These are phyloP conservation scores for Mythimna vitellina DNA, from an alignment of 2,888 invertebrate species.

Conservation along the genomic window DNA sequence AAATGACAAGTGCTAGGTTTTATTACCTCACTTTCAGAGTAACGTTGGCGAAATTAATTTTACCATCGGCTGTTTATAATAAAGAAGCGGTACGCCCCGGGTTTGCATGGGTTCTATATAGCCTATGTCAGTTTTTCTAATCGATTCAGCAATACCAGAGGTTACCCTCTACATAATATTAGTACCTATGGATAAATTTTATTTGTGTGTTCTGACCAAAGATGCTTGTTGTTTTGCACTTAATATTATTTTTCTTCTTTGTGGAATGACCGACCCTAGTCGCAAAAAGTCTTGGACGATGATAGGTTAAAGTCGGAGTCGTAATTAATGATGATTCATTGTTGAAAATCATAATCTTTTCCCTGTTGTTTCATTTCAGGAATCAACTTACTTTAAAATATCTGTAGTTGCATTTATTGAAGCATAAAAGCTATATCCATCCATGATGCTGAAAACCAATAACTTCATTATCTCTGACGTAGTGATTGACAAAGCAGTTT, in stretches of 20 bases:
- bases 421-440: not conserved
- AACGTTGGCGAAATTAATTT: slow-evolving; percentile 23
- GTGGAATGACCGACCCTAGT: too few relatives aligned
- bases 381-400: not conserved
- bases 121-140: too few relatives aligned
- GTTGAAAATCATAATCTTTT: not conserved
- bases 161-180: too few relatives aligned
- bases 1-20: slow-evolving; percentile 59
- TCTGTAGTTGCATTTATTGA: not conserved
- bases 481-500: slow-evolving; percentile 6
- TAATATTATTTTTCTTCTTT: too few relatives aligned
- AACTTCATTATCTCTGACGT: not conserved
- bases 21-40: slow-evolving; percentile 45
- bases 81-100: not conserved
- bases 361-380: not conserved
- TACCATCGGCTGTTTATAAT: not conserved
- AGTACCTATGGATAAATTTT: too few relatives aligned
- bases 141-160: too few relatives aligned
- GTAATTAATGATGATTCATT: not conserved
- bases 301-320: too few relatives aligned
- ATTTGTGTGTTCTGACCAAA: not conserved
- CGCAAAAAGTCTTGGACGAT: not conserved
- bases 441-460: not conserved
- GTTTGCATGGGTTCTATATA: too few relatives aligned
- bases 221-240: not conserved